Percentiles rank a stretch among this genome's conserved stretches.
Conservation (phyloP, 1,140 invertebrate species). For the Ostrea edulis region DNA sequence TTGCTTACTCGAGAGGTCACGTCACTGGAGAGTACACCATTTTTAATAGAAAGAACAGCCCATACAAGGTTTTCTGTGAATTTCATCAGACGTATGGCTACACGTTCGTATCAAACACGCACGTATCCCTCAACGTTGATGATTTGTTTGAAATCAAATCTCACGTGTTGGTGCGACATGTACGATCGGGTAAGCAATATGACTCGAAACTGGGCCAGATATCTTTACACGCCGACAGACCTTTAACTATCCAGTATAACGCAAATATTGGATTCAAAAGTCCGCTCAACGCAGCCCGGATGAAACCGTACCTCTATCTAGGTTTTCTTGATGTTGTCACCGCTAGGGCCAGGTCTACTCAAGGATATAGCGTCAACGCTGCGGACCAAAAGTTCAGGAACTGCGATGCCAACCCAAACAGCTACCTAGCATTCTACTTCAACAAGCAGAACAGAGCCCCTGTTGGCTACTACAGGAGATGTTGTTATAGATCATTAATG, state of each 20-base stretch:
- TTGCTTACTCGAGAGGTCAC: background rate
- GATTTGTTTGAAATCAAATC: conserved; percentile 3
- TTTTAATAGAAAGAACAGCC: background rate
- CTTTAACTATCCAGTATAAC: conserved; percentile 12
- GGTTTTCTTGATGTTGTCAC: background rate
- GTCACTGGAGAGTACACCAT: background rate
- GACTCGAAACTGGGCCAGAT: background rate
- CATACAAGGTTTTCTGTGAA: conserved; percentile 9
- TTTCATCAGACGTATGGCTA: background rate
- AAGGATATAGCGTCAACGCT: conserved; percentile 43
- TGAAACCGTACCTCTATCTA: conserved; percentile 19
- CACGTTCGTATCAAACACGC: background rate
- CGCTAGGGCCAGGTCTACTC: background rate
- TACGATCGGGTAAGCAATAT: background rate
- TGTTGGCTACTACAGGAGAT: background rate
- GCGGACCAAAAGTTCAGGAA: conserved; percentile 39
- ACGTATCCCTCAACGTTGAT: background rate
- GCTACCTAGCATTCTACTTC: conserved; percentile 50
- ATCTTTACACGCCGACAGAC: background rate
- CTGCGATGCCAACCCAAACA: conserved; percentile 54
- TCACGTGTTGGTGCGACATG: background rate
- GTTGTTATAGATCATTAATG: conserved; percentile 43
- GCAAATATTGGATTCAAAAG: background rate
- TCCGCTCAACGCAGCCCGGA: background rate
- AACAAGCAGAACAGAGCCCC: conserved; percentile 13